Base-by-base conservation (phyloP, 2,888 invertebrate species). In the Therioaphis trifolii region DNA sequence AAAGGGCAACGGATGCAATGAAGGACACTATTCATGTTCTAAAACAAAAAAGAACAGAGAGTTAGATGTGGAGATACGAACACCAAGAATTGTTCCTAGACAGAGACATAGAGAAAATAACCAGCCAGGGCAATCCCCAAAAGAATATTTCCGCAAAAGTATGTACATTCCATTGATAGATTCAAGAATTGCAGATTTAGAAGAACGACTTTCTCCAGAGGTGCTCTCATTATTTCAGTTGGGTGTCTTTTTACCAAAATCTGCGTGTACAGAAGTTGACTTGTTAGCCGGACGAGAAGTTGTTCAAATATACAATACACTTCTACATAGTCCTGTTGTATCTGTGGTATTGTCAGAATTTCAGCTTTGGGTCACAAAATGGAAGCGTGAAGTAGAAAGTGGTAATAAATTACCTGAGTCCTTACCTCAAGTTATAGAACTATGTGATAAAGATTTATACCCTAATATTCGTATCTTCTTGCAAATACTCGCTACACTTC, bases 401-500 rank as follows among this genome's bases (percentile, higher is more conserved):
- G 49, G 52, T 12, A 72, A 74, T 74, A 74, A 74, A 74, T n/a
- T 74, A 74, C 74, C 74, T 1, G 55, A 74, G 14, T 55, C n/a
- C 27, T 4, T 52, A 52, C 72, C 52, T 72, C 27, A 71, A 15
- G 21, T 58, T 40, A 55, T 82, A 27, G 71, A 69, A 74, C 24
- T 12, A 24, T 63, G 74, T 84, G 72, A 58, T 24, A 66, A 2
- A 71, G 74, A 84, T 43, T 69, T 58, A 43, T 75, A 18, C 52
- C 71, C 72, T 14, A 61, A 46, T 58, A 79, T 71, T 46, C 40
- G 14, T 74, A 46, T 46, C 27, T 21, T 84, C 4, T 58, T 80
- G 15, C 55, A 66, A 71, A 69, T 84, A 46, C 72, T 84, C n/a
- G 71, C 80, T n/a, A 80, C 72, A 55, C 66, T 74, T 71, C 84